Base-by-base conservation (phyloP, 2,888 invertebrate species). In the Sipunculus nudus region DNA sequence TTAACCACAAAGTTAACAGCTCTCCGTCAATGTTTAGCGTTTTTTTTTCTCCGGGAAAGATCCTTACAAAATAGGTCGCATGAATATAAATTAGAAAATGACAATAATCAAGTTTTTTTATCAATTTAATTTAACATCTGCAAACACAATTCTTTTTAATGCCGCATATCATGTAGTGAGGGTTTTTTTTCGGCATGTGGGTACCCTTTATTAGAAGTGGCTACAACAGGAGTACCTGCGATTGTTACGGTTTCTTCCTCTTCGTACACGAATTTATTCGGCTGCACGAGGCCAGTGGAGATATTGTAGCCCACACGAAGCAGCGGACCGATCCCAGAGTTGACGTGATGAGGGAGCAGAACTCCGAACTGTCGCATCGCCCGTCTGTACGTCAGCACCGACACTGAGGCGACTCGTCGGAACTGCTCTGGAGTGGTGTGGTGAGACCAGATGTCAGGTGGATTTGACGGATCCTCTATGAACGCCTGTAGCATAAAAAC, bases 371-470 rank as follows among this genome's bases (percentile, higher is more conserved):
- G 78, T 16, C 78, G 59, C 67, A 73, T 71, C 8, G 74, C 66
- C 19, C 78, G 59, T 13, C 53, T 55, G 45, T 61, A 66, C 4
- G 55, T 53, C 6, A 70, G 72, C 1, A 46, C 40, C 31, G 53
- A 65, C 3, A 45, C 56, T 6, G 68, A 65, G 19, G 47, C 39
- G 6, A 46, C 53, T 10, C 59, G 35, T 28, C 64, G 52, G 1
- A 75, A 52, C 28, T 71, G 68, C 16, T 66, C 61, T 25, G 61
- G 32, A 2, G 75, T 61, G 5, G 55, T 58, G 26, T 68, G 52
- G 57, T 78, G 76, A 3, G 77, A 75, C 78, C 77, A 78, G 19
- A 79, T 67, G 25, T 75, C 69, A 0, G 75, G 76, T 0, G 67
- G 62, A 16, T 62, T 63, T 1, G 45, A 35, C 1, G 57, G 59